A percentile compares a stretch with the other conserved stretches of the same genome.
These are phyloP conservation scores for Spizella passerina DNA, from an alignment of 2,797 vertebrate species.

Conservation along the genomic window DNA sequence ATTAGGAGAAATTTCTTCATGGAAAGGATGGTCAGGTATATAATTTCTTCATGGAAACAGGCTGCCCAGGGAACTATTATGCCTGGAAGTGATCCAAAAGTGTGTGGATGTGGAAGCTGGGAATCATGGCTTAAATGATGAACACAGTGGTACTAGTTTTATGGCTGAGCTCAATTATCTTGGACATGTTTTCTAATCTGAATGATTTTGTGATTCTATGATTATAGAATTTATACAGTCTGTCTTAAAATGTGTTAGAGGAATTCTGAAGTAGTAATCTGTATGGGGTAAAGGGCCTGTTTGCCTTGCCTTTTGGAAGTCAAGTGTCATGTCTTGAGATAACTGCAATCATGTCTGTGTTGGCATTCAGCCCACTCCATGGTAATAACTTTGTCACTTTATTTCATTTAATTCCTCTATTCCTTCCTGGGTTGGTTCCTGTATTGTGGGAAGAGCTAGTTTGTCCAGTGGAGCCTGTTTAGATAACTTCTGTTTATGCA, in stretches of 20 bases:
- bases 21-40: not conserved
- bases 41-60: too few species aligned
- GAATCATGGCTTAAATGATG: not conserved
- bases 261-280: not conserved
- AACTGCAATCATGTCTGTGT: accelerated
- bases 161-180: not conserved
- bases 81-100: not conserved
- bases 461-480: not conserved
- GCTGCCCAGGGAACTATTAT: not conserved
- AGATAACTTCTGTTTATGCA: not conserved
- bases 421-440: not conserved
- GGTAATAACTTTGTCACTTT: not conserved
- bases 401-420: not conserved
- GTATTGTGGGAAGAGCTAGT: not conserved
- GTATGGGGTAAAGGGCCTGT: not conserved
- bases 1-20: not conserved
- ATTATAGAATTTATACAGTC: not conserved
- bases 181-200: not conserved
- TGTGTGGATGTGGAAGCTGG: not conserved
- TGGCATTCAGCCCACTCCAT: not conserved
- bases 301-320: not conserved
- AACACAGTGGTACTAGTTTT: not conserved
- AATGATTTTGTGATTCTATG: not conserved
- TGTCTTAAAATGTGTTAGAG: not conserved
- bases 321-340: not conserved